phyloP scores from a whole-genome alignment of 2,888 invertebrate genomes.

The Oscheius myriophilus region DNA sequence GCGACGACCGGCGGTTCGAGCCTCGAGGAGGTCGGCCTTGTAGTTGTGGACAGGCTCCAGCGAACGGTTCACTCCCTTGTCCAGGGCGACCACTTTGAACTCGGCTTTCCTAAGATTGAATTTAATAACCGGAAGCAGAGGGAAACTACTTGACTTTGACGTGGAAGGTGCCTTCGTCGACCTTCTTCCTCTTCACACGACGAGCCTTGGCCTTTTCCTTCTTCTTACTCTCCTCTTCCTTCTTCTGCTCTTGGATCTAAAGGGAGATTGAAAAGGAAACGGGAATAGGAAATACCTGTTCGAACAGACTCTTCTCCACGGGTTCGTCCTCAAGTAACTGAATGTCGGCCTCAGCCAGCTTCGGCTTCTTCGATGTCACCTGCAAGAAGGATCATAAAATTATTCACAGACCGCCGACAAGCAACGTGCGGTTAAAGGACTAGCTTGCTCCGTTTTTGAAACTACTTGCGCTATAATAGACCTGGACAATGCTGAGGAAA shows the following conservation, averaged over 20 bases:
- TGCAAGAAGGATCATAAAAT: neutral
- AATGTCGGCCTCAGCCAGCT: conserved; percentile 1
- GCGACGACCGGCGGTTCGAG: conserved; percentile 8
- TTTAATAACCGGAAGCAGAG: neutral
- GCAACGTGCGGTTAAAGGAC: too few species aligned
- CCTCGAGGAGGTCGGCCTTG: conserved; percentile 16
- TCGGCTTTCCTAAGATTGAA: conserved; percentile 15
- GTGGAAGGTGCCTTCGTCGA: conserved; percentile 12
- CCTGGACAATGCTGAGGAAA: too few species aligned
- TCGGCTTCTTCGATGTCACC: conserved; percentile 18
- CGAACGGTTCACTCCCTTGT: conserved; percentile 8
- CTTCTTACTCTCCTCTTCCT: conserved; percentile 14
- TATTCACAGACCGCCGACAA: too few species aligned
- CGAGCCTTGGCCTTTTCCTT: conserved; percentile 9
- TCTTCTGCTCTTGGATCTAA: conserved; percentile 19
- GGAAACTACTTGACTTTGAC: conserved; percentile 21
- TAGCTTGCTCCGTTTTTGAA: too few species aligned
- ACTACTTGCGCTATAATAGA: too few species aligned
- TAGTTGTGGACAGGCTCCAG: conserved; percentile 17
- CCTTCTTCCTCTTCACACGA: conserved; percentile 18
- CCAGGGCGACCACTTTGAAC: conserved; percentile 21
- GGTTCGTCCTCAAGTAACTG: conserved; percentile 2
- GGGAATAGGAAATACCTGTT: conserved; percentile 6
- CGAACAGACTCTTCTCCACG: conserved; percentile 16
- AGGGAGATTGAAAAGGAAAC: neutral